phyloP scores from a whole-genome alignment of 92 coral and sea anemone genomes.

The Epizoanthus rinbou region DNA sequence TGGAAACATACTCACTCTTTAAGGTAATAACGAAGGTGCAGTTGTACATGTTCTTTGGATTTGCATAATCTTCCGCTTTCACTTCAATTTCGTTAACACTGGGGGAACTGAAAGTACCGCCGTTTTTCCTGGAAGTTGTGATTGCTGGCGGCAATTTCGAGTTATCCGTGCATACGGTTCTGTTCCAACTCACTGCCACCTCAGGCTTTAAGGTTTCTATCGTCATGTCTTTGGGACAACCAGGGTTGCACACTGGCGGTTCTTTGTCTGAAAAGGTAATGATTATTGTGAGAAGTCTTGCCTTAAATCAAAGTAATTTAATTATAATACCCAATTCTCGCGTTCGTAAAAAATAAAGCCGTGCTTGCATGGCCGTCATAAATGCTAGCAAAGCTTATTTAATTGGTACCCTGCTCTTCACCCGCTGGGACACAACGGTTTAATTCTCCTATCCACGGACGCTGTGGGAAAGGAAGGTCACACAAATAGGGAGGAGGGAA shows the following conservation, averaged over 20 bases:
- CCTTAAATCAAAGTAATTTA: background rate
- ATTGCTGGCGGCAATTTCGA: conserved; percentile 69
- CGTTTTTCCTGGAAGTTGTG: conserved; percentile 38
- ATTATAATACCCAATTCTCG: too few species aligned
- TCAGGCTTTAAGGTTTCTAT: conserved; percentile 26
- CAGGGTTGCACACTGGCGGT: conserved; percentile 70
- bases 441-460: too few species aligned
- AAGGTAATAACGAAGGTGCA: conserved; percentile 64
- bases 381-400: too few species aligned
- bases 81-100: conserved; percentile 49
- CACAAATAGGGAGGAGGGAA: too few species aligned
- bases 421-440: too few species aligned
- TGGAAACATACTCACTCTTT: conserved; percentile 44
- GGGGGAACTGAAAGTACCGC: conserved; percentile 55
- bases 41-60: conserved; percentile 39
- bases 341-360: too few species aligned
- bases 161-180: conserved; percentile 77
- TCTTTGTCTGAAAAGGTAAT: conserved; percentile 63
- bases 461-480: too few species aligned
- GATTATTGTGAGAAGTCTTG: background rate
- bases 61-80: conserved; percentile 43
- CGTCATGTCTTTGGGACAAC: conserved; percentile 59
- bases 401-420: too few species aligned
- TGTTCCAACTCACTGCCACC: conserved; percentile 64
- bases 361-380: too few species aligned